Percentiles rank a stretch among this genome's conserved stretches.
Evolutionary conservation across 2,888 invertebrate genomes (phyloP).

Genomic region (Amiota minor): DNA sequence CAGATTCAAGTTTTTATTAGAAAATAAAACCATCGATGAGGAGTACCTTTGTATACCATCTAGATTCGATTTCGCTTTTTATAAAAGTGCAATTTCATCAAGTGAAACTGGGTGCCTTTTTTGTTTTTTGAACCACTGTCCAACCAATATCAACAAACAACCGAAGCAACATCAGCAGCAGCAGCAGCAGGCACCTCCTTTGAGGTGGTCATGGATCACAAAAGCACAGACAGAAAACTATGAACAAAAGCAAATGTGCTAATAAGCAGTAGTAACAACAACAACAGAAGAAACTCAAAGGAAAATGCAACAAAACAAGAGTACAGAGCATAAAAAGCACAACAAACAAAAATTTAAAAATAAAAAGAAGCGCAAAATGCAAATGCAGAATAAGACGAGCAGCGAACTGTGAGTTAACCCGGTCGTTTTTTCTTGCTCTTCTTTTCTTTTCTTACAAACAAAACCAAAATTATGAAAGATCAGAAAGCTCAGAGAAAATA

Average conservation of each 20-base stretch:
- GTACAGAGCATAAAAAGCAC: neutral
- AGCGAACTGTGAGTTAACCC: neutral
- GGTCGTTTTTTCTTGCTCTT: neutral
- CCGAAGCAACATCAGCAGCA: neutral
- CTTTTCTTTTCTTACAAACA: neutral
- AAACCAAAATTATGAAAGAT: neutral
- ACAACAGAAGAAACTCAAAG: constrained; percentile 39
- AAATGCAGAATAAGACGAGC: constrained; percentile 11
- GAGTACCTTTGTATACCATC: no score
- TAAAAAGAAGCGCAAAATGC: constrained; percentile 45
- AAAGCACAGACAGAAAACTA: constrained; percentile 40
- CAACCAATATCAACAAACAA: constrained; percentile 10
- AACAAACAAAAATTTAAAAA: neutral
- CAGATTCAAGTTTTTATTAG: no score
- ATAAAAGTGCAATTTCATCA: no score
- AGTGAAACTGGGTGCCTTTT: no score
- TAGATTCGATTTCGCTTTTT: no score
- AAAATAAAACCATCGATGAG: no score
- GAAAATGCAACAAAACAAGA: constrained; percentile 28
- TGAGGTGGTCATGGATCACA: constrained; percentile 57
- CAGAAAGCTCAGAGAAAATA: constrained; percentile 40
- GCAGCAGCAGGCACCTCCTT: constrained; percentile 43
- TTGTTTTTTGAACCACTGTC: constrained; percentile 44
- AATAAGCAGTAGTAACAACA: constrained; percentile 42
- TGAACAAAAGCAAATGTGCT: constrained; percentile 39